A percentile compares a stretch with the other conserved stretches of the same genome.
These are phyloP conservation scores for Apogon hyalosoma DNA, from an alignment of 2,797 vertebrate species.

Conservation along the genomic window DNA sequence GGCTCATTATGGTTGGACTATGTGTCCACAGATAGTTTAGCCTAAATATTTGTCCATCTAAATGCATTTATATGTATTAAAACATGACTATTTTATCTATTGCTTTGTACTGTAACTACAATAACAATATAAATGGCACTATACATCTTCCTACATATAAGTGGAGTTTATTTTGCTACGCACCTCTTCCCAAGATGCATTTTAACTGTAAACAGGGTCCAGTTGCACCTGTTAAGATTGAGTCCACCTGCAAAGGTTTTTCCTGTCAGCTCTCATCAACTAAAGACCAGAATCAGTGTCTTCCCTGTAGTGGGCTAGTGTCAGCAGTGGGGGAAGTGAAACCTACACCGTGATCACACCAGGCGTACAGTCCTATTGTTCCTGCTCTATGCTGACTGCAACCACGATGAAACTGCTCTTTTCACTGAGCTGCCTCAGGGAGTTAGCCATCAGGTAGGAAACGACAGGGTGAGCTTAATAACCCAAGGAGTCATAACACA, in stretches of 20 bases:
- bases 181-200: too few relatives aligned
- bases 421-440: not conserved
- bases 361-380: not conserved
- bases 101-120: too few relatives aligned
- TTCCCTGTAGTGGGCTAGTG: not conserved
- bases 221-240: not conserved
- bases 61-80: too few relatives aligned
- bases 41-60: too few relatives aligned
- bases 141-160: too few relatives aligned
- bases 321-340: conserved; percentile 38
- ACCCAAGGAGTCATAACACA: not conserved
- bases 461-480: not conserved
- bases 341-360: conserved; percentile 20
- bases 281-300: conserved; percentile 5
- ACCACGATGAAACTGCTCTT: not conserved
- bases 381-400: not conserved
- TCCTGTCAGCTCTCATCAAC: not conserved
- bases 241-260: conserved; percentile 1
- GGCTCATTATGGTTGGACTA: too few relatives aligned
- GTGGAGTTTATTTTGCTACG: too few relatives aligned
- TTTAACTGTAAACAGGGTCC: too few relatives aligned
- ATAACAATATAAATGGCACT: too few relatives aligned
- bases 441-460: not conserved
- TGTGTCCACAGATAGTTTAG: too few relatives aligned
- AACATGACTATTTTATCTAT: too few relatives aligned